Base-by-base conservation (phyloP, 1,140 invertebrate species). In the Mycetomoellerius zeteki region DNA sequence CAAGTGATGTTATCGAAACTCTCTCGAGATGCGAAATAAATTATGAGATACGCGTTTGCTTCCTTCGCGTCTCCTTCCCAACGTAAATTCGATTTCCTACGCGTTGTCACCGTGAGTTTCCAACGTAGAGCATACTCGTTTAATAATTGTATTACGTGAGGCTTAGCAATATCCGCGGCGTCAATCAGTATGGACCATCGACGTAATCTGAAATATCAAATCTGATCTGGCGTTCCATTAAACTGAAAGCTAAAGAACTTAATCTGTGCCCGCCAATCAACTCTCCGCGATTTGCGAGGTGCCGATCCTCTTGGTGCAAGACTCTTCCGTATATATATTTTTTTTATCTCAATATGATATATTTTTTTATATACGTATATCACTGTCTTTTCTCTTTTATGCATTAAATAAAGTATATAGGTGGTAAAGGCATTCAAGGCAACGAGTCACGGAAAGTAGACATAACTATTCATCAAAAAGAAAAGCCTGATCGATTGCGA, bases 181-280 rank as follows among this genome's bases (percentile, higher is more conserved):
- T 82, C 73, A 73, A 69, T 65, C 58, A 69, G 56, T 56, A 19
- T 21, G 47, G 58, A 81, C 56, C 56, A 78, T 85, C 43, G 21
- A 62, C 30, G 47, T 67, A 56, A 78, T 60, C 67, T 67, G 56
- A 67, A 56, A 50, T 37, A 65, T 43, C 69, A 76, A 81, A 76
- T 82, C 27, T 52, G 37, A 85, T 85, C 58, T 77, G 47, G 47
- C 52, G 72, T 91, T 91, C 86, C 58, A 92, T 89, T 90, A 90
- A 90, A 84, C 85, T 87, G 71, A 75, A 81, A 71, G 50, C 64
- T 71, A 14, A 67, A 81, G 69, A 75, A 75, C 80, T 84, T 84
- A 84, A 84, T 85, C 73, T 85, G 47, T 78, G 12, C 85, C 52
- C 64, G 85, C 62, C 60, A 80, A 86, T 85, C 75, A 77, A 65